phyloP scores from a whole-genome alignment of 2,797 vertebrate species.

The Siniperca scherzeri region DNA sequence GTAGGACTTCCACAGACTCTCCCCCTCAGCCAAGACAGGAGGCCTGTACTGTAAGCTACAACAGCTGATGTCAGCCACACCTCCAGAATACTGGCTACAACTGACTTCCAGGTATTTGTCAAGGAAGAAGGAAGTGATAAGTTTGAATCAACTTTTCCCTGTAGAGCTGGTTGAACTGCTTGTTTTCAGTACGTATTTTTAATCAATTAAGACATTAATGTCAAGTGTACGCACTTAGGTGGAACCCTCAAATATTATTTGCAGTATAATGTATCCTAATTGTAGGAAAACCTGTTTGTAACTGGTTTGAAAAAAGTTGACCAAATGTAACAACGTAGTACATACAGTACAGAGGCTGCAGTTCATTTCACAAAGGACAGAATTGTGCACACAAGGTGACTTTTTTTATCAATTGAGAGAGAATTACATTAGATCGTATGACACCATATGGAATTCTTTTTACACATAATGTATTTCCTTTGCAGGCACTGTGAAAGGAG shows the following conservation, averaged over 20 bases:
- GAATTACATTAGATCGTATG: constrained; percentile 86
- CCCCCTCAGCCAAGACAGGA: constrained; percentile 64
- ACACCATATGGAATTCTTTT: constrained; percentile 89
- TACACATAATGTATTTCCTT: constrained; percentile 88
- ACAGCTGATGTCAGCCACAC: constrained; percentile 71
- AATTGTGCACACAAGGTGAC: constrained; percentile 74
- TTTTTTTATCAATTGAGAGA: constrained; percentile 80
- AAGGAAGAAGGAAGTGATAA: constrained; percentile 48
- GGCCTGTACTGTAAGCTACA: constrained; percentile 64
- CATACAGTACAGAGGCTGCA: constrained; percentile 60
- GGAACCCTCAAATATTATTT: background rate
- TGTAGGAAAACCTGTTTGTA: constrained; percentile 25
- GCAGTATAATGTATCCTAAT: background rate
- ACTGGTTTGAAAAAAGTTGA: constrained; percentile 20
- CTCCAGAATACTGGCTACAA: constrained; percentile 54
- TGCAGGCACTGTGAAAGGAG: constrained; percentile 83
- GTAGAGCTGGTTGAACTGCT: constrained; percentile 31
- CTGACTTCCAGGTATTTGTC: constrained; percentile 55
- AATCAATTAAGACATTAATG: constrained; percentile 11
- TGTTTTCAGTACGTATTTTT: constrained; percentile 5
- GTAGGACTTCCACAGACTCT: constrained; percentile 77
- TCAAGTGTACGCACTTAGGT: background rate
- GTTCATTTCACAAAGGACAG: constrained; percentile 71
- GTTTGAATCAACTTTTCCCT: constrained; percentile 19
- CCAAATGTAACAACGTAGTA: constrained; percentile 20